Conservation (phyloP, 2,888 invertebrate species). For the Incurvaria masculella region DNA sequence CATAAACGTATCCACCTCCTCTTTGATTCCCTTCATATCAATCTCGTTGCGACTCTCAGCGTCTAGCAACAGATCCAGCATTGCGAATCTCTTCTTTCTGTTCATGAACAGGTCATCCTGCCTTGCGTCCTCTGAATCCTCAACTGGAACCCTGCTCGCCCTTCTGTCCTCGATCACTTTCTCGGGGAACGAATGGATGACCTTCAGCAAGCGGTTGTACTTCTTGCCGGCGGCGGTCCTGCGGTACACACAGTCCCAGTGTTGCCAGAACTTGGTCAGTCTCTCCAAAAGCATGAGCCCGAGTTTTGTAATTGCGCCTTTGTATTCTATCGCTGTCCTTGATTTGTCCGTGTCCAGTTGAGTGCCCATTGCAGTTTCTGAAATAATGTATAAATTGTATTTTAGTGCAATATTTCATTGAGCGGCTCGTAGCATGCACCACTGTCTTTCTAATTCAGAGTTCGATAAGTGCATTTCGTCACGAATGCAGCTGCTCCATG, state of each 20-base stretch:
- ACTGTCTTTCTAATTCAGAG: too few species aligned
- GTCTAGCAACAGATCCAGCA: slow-evolving; percentile 63
- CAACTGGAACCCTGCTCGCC: neutral
- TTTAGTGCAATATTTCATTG: too few species aligned
- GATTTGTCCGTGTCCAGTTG: slow-evolving; percentile 41
- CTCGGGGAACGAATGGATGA: slow-evolving; percentile 53
- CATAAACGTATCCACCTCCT: slow-evolving; percentile 74
- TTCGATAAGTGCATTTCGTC: too few species aligned
- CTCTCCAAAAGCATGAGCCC: slow-evolving; percentile 27
- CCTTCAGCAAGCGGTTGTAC: slow-evolving; percentile 40
- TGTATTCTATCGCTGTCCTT: slow-evolving; percentile 39
- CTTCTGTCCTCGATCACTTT: slow-evolving; percentile 51
- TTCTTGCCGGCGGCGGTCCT: slow-evolving; percentile 37
- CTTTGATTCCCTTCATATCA: slow-evolving; percentile 60
- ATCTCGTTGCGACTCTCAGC: slow-evolving; percentile 57
- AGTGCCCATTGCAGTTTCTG: slow-evolving; percentile 63
- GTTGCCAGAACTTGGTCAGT: slow-evolving; percentile 53
- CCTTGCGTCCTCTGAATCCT: neutral
- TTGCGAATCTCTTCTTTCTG: slow-evolving; percentile 57
- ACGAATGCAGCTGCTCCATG: too few species aligned
- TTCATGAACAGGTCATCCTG: slow-evolving; percentile 23
- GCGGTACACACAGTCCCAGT: slow-evolving; percentile 49
- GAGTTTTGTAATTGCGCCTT: slow-evolving; percentile 44
- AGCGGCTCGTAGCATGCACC: too few species aligned
- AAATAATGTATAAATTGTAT: too few species aligned